Evolutionary conservation across 2,113 vertebrate genomes (phyloP).

Genomic region (Marcusenius ussheri): DNA sequence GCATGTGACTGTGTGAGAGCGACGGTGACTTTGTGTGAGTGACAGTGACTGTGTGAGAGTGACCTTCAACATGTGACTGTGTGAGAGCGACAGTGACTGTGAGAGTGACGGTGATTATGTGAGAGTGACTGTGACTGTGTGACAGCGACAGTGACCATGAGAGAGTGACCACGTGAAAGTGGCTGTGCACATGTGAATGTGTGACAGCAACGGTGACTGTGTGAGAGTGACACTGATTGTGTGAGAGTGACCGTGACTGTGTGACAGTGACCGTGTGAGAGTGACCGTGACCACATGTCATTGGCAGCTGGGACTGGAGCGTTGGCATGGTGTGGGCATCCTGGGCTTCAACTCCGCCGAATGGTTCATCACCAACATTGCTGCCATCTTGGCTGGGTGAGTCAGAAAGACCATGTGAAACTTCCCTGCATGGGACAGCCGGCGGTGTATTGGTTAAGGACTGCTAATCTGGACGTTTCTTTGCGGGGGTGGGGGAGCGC

Average conservation of each 20-base stretch:
- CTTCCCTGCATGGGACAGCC: background rate
- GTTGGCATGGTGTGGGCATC: conserved; percentile 82
- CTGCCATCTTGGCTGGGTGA: conserved; percentile 83
- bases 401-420: conserved; percentile 25
- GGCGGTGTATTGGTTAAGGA: background rate
- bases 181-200: too few species aligned
- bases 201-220: too few species aligned
- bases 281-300: background rate
- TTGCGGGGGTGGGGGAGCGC: too few species aligned
- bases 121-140: background rate
- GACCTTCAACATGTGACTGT: too few species aligned
- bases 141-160: background rate
- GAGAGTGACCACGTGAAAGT: background rate
- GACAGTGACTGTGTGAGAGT: background rate
- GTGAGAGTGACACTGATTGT: too few species aligned
- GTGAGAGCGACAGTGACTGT: too few species aligned
- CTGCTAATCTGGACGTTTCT: background rate
- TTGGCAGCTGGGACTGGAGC: conserved; percentile 78
- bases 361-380: conserved; percentile 82
- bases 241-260: background rate
- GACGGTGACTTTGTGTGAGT: background rate
- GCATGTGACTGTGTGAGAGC: background rate
- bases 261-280: background rate
- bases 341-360: conserved; percentile 84
- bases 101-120: background rate